Evolutionary conservation across 2,797 vertebrate species (phyloP), one percentile per base, ranked within the genome.

Genomic region (Petrocephalus schoutedeni): DNA sequence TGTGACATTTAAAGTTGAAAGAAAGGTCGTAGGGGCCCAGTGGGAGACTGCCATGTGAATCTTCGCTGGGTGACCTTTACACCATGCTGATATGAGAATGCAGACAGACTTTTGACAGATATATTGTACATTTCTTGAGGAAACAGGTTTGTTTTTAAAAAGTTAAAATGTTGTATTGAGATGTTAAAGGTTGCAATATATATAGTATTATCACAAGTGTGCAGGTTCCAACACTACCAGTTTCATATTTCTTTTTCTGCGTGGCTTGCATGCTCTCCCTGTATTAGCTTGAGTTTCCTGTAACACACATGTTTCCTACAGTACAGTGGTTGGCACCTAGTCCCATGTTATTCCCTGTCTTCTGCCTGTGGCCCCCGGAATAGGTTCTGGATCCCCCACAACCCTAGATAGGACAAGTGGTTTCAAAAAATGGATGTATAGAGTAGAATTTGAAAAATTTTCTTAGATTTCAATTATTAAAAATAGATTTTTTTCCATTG

Each of bases 1-100:
- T 91, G 71, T 91, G 91, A 88, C 90, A 90, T 92, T 92, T 91
- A 85, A 87, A 91, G 91, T 92, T 91, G 89, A 93, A 93, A 93
- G 92, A 92, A 92, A 93, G 91, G 91, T 93, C 91, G 90, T 41
- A 1, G 51, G 87, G 85, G 85, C 86, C 87, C 89, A 80, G 87
- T 88, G 85, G 88, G 89, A 87, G 85, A 36, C 56, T 88, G 89
- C 49, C 77, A 88, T 90, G 91, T 91, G 90, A 91, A 90, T 90
- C 90, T 87, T 80, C 89, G 86, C 74, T n/a, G 59, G 88, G 19
- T 89, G 90, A 91, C 92, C 91, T 92, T 92, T 92, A 84, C 23
- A 19, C 28, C 4, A 83, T 87, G 83, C 89, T 86, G 87, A 87
- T 89, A 87, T 89, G 61, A 87, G 89, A 86, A 57, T 88, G 67